Conservation (phyloP, 2,888 invertebrate genomes). For the Chloroclysta siterata region DNA sequence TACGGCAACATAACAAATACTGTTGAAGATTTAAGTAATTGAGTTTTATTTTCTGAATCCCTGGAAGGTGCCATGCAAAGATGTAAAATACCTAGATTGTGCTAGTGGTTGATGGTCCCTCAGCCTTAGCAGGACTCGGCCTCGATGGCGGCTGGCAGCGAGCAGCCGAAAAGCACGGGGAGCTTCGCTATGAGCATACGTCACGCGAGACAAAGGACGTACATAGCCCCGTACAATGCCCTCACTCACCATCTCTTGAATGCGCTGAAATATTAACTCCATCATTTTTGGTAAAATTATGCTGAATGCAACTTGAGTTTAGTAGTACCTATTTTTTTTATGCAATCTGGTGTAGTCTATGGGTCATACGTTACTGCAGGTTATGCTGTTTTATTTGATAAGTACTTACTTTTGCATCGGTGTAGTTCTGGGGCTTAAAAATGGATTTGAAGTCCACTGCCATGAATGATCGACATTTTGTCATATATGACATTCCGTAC, state of each 20-base stretch:
- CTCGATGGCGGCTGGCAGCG: conserved; percentile 57
- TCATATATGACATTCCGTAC: conserved; percentile 47
- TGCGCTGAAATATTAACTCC: conserved; percentile 41
- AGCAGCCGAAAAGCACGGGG: conserved; percentile 60
- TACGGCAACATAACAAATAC: too few relatives aligned
- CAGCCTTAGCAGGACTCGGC: conserved; percentile 57
- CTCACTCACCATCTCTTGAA: conserved; percentile 54
- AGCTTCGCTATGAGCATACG: conserved; percentile 50
- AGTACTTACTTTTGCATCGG: conserved; percentile 34
- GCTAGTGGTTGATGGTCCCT: conserved; percentile 27
- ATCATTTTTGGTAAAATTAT: background rate
- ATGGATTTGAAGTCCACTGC: conserved; percentile 42
- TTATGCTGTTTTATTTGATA: too few relatives aligned
- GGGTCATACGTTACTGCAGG: too few relatives aligned
- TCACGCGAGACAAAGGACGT: conserved; percentile 59
- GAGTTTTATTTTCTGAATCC: too few relatives aligned
- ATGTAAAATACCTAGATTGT: conserved; percentile 41
- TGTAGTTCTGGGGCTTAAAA: conserved; percentile 31
- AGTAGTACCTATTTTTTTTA: too few relatives aligned
- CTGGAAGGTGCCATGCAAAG: background rate
- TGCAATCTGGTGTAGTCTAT: too few relatives aligned
- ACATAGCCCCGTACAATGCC: conserved; percentile 63
- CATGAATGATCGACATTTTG: conserved; percentile 38
- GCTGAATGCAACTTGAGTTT: too few relatives aligned
- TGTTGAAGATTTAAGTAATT: too few relatives aligned